phyloP scores from a whole-genome alignment of 2,888 invertebrate genomes.

The Holacanthella duospinosa region DNA sequence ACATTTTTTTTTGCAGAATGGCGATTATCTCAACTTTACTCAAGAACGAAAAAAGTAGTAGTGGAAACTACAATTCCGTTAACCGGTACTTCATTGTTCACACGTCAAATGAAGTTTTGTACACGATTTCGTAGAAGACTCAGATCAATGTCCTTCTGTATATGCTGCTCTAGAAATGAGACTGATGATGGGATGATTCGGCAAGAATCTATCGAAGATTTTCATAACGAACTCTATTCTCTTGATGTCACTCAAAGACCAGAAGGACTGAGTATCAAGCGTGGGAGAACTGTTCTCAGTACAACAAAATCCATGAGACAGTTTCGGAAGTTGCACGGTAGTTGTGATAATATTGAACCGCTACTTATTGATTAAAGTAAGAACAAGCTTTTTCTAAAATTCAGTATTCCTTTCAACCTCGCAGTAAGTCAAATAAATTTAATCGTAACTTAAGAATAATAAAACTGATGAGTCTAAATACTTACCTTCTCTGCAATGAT shows the following conservation, averaged over 20 bases:
- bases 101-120: neutral
- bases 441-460: no score
- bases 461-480: no score
- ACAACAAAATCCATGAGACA: neutral
- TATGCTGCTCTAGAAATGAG: neutral
- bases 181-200: neutral
- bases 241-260: neutral
- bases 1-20: constrained; percentile 5
- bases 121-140: neutral
- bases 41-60: neutral
- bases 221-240: neutral
- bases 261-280: neutral
- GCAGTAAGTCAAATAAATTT: no score
- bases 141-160: neutral
- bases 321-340: no score
- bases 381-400: no score
- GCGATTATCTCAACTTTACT: neutral
- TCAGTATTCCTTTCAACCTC: no score
- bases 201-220: neutral
- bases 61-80: constrained; percentile 5
- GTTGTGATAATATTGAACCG: no score
- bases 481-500: no score
- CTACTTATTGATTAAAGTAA: no score
- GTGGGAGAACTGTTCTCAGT: neutral
- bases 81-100: neutral